Evolutionary conservation across 2,888 invertebrate species (phyloP), one percentile per base, ranked within the genome.

Genomic region (Limnephilus rhombicus): DNA sequence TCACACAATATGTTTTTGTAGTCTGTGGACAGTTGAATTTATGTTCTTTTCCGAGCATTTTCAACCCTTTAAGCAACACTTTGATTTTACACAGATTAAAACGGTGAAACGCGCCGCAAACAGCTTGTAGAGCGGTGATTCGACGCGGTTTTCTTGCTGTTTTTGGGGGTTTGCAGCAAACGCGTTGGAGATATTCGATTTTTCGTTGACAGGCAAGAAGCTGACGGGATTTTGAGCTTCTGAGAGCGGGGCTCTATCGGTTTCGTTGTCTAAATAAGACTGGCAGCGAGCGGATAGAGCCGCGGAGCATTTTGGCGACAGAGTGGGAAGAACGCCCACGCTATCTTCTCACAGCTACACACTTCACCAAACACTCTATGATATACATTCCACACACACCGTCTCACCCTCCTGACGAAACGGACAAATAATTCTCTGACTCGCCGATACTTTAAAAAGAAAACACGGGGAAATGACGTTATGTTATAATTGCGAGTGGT

Each of bases 251-350:
- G 90, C 92, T 92, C 85, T 34, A 41, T 92, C 92, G 85, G 90
- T 92, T 90, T 92, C 92, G 92, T 92, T 92, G 92, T 92, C 92
- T 89, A 85, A 85, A 82, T 90, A 89, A 85, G 37, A 92, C 92
- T 92, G 92, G 49, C 85, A 34, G n/a, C 80, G 80, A 81, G 45
- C 86, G 86, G 45, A 3, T 9, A 24, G 29, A 37, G 15, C 12
- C 12, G 29, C 31, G 89, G 34, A 88, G 68, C 68, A n/a, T 45
- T 45, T 90, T 29, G 81, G 49, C 82, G 29, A 45, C 34, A 82
- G 90, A 49, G 91, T 91, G 91, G 91, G 91, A n/a, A 37, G 45
- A 24, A 45, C 68, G 31, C 91, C 49, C 91, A 45, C 82, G 81
- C 88, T 1, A 68, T 68, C n/a, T 68, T 18, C 68, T 68, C 68